A percentile compares a stretch with the other conserved stretches of the same genome.
Conservation (phyloP, 2,797 vertebrate genomes). For the Crocidura indochinensis region DNA sequence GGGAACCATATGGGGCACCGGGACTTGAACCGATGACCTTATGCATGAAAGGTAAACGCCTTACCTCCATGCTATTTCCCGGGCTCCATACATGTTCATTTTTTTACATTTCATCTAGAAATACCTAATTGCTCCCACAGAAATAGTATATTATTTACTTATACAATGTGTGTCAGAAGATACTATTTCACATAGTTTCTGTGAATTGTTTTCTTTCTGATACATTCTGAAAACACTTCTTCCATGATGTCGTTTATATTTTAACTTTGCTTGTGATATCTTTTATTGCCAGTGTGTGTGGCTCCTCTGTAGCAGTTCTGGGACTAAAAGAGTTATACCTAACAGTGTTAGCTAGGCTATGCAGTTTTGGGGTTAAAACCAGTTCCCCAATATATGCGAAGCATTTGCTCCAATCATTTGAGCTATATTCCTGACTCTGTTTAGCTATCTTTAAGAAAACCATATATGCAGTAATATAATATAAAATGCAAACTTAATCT, state of each 20-base stretch:
- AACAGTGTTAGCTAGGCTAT: too few species aligned
- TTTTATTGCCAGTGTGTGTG: too few species aligned
- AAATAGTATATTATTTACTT: slow-evolving; percentile 19
- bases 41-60: too few species aligned
- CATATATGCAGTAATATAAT: neutral
- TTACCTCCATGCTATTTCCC: too few species aligned
- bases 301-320: too few species aligned
- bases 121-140: neutral
- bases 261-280: slow-evolving; percentile 10
- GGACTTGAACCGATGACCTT: too few species aligned
- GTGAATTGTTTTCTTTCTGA: neutral
- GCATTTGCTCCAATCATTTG: too few species aligned
- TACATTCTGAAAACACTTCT: slow-evolving; percentile 29
- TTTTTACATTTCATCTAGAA: neutral
- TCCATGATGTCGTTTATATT: neutral
- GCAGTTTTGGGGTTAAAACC: too few species aligned
- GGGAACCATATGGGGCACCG: too few species aligned
- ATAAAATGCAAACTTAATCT: slow-evolving; percentile 1
- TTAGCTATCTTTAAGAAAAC: neutral
- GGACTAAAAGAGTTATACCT: too few species aligned
- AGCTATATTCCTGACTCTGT: too few species aligned
- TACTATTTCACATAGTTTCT: slow-evolving; percentile 25
- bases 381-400: too few species aligned
- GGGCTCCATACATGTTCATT: slow-evolving; percentile 29
- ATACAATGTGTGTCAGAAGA: neutral